Evolutionary conservation across 2,888 invertebrate species (phyloP).

Genomic region (Nycteola revayana): DNA sequence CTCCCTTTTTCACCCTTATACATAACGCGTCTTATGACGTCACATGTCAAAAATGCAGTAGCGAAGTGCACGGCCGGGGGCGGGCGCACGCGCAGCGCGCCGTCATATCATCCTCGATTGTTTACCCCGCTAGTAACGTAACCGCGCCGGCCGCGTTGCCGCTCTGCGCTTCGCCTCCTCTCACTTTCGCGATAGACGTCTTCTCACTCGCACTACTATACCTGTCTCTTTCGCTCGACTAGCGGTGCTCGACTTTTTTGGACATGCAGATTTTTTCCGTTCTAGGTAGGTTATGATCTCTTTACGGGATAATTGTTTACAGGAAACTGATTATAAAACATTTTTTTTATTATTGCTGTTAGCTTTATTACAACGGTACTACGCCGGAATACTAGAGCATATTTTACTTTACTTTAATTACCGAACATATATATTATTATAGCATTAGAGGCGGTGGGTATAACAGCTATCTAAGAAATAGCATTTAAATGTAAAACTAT

Average conservation of each 20-base stretch:
- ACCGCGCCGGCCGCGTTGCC: slow-evolving; percentile 72
- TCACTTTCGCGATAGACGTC: slow-evolving; percentile 72
- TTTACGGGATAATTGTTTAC: slow-evolving; percentile 65
- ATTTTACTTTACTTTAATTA: no score
- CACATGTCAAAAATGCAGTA: slow-evolving; percentile 69
- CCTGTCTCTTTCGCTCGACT: slow-evolving; percentile 59
- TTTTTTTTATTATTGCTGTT: slow-evolving; percentile 11
- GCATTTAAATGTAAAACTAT: no score
- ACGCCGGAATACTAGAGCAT: neutral
- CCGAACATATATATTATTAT: no score
- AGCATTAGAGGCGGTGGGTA: no score
- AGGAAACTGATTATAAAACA: slow-evolving; percentile 42
- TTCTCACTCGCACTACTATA: slow-evolving; percentile 41
- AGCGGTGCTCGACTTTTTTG: slow-evolving; percentile 81
- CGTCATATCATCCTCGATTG: slow-evolving; percentile 70
- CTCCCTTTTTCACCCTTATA: slow-evolving; percentile 10
- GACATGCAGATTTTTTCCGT: slow-evolving; percentile 72
- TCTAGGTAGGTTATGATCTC: slow-evolving; percentile 64
- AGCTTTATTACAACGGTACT: slow-evolving; percentile 2
- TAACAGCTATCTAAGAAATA: no score
- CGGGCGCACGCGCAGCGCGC: slow-evolving; percentile 71
- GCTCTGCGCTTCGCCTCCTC: slow-evolving; percentile 69
- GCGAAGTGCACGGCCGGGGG: slow-evolving; percentile 67
- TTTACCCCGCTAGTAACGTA: slow-evolving; percentile 77
- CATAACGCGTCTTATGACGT: slow-evolving; percentile 51